Evolutionary conservation across 35 echinoderm and acorn worm species (phyloP).

Genomic region (Apostichopus japonicus): DNA sequence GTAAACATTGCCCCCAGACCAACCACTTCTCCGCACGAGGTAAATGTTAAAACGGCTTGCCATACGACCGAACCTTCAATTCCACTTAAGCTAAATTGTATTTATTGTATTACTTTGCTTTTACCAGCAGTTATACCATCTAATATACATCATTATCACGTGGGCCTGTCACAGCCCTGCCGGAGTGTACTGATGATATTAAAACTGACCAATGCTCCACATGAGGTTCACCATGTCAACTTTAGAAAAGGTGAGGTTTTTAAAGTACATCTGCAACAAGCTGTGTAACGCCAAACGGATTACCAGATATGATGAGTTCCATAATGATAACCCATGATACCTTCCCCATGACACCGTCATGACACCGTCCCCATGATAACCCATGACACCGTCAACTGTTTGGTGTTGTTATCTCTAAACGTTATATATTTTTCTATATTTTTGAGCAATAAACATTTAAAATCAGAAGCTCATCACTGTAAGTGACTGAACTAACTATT

Average conservation of each 20-base stretch:
- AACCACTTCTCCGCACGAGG: no score
- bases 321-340: neutral
- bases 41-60: no score
- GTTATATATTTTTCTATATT: no score
- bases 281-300: neutral
- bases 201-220: constrained; percentile 1
- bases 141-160: constrained; percentile 14
- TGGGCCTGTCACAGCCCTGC: constrained; percentile 1
- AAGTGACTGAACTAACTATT: no score
- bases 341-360: neutral
- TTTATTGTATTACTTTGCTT: no score
- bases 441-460: no score
- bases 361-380: no score
- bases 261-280: no score
- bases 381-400: neutral
- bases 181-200: neutral
- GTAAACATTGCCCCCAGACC: no score
- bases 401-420: neutral
- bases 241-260: neutral
- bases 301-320: neutral
- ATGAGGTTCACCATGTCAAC: constrained; percentile 10
- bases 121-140: neutral
- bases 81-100: no score
- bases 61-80: no score
- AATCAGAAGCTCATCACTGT: no score